These are phyloP conservation scores for Trachelus troglodyta DNA, from an alignment of 2,888 invertebrate genomes.

Conservation along the genomic window DNA sequence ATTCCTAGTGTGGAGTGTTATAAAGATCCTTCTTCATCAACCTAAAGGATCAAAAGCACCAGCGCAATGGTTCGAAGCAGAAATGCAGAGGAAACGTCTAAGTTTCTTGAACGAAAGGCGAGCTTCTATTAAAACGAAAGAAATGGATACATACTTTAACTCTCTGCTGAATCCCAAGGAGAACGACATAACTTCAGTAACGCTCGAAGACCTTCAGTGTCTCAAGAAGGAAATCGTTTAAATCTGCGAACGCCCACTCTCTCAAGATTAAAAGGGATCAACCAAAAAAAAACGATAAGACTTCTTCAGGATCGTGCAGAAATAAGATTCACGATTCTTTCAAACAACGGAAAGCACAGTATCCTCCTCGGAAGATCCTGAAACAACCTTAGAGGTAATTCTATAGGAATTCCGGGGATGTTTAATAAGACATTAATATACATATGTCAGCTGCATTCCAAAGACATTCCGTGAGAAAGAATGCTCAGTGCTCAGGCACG, in stretches of 20 bases:
- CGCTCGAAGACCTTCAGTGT: slow-evolving; percentile 33
- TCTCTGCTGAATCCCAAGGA: slow-evolving; percentile 56
- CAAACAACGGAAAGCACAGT: background rate
- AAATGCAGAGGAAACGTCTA: slow-evolving; percentile 51
- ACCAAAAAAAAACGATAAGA: background rate
- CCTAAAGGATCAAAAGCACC: slow-evolving; percentile 35
- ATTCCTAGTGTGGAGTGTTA: slow-evolving; percentile 69
- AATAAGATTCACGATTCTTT: background rate
- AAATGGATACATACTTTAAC: slow-evolving; percentile 65
- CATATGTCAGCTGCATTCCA: background rate
- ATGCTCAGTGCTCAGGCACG: background rate
- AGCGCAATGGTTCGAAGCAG: slow-evolving; percentile 50
- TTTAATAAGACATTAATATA: background rate
- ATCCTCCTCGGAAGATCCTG: background rate
- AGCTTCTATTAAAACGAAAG: slow-evolving; percentile 50
- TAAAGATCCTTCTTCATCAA: slow-evolving; percentile 52
- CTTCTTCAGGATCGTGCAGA: background rate
- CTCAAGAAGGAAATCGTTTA: slow-evolving; percentile 34
- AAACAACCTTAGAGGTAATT: background rate
- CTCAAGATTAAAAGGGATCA: background rate
- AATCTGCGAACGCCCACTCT: background rate
- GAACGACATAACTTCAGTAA: slow-evolving; percentile 31
- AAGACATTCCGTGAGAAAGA: background rate
- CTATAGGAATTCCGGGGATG: background rate
- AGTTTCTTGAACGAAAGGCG: slow-evolving; percentile 50